Percentiles rank a stretch among this genome's conserved stretches.
These are phyloP conservation scores for Linnaemya vulpina DNA, from an alignment of 2,888 invertebrate genomes.

Conservation along the genomic window DNA sequence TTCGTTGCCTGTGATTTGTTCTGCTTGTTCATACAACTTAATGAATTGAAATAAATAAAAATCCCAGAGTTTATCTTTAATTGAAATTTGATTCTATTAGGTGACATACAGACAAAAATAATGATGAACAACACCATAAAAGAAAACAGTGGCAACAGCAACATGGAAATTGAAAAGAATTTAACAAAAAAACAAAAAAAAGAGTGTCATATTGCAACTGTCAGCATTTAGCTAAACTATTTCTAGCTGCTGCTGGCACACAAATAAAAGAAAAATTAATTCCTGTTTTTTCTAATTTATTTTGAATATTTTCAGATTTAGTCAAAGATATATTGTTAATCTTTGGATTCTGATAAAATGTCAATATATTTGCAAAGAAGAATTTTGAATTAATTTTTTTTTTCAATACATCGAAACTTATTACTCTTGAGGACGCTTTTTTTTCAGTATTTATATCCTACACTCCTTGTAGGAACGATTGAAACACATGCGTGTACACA, in stretches of 20 bases:
- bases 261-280: constrained; percentile 37
- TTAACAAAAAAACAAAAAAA: constrained; percentile 32
- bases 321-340: neutral
- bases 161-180: constrained; percentile 39
- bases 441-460: no score
- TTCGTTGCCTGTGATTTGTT: constrained; percentile 56
- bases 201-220: constrained; percentile 71
- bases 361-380: neutral
- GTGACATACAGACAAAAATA: constrained; percentile 76
- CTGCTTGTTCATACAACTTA: constrained; percentile 47
- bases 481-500: no score
- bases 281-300: constrained; percentile 8
- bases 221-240: constrained; percentile 71
- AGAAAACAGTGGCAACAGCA: constrained; percentile 34
- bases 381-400: neutral
- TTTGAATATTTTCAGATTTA: constrained; percentile 30
- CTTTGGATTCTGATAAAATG: neutral
- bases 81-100: constrained; percentile 81
- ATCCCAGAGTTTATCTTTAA: constrained; percentile 76
- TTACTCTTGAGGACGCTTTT: no score
- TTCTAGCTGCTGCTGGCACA: constrained; percentile 48
- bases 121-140: constrained; percentile 29
- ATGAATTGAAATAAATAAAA: constrained; percentile 55
- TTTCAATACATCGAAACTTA: no score
- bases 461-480: no score